Base-by-base conservation (phyloP, 2,113 vertebrate genomes). In the Pseudonaja textilis region DNA sequence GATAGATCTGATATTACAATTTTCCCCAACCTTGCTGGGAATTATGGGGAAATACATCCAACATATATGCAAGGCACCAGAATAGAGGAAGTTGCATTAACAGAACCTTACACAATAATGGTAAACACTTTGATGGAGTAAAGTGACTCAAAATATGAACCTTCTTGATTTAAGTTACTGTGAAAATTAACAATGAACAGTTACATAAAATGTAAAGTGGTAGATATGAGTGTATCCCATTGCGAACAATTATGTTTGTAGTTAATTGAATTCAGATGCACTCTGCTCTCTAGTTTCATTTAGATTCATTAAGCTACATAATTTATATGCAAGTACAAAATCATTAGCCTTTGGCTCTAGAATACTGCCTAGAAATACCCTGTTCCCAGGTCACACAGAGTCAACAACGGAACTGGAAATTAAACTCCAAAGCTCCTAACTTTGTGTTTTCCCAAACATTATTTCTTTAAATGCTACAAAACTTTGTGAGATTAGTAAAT, bases 261-360 rank as follows among this genome's bases (percentile, higher is more conserved):
- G 90, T 56, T 90, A 93, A 90, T 9, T 0, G 18, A 0, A 0
- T 93, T 93, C 89, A 93, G 92, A 93, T 87, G 74, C 89, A 90
- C 81, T 93, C 61, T 93, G 89, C 56, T 93, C 90, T 93, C 92
- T 90, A 90, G 92, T 93, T 93, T 93, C 92, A 90, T 3, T 87
- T 59, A 94, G 87, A 94, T 0, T 16, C 91, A 91, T 3, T 25
- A 11, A 59, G 34, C 39, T 56, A 8, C 6, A 90, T 91, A 52
- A 86, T 34, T 42, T 20, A 11, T 42, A 26, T 20, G 64, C 55
- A 26, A n/a, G 86, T 6, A 85, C 23, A 88, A 93, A 91, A 50
- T 64, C 47, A 94, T 3, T 0, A 90, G 1, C 14, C 39, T 85
- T 69, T 54, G 61, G n/a, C 57, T 87, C 85, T 91, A 93, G 74